Percentiles rank a stretch among this genome's conserved stretches.
Conservation (phyloP, 2,888 invertebrate genomes). For the Celastrina argiolus region DNA sequence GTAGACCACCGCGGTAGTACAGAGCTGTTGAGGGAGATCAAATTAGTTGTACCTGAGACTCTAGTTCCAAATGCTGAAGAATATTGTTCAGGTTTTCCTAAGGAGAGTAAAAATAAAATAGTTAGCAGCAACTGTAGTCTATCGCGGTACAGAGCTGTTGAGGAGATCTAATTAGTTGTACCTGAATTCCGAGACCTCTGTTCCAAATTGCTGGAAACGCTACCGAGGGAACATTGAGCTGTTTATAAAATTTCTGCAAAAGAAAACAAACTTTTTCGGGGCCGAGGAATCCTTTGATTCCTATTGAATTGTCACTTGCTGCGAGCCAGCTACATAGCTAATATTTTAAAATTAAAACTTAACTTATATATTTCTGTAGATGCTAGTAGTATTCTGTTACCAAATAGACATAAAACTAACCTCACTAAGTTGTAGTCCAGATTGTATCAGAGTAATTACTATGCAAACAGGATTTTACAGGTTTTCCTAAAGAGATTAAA, state of each 20-base stretch:
- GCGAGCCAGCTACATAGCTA: too few species aligned
- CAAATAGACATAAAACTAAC: slow-evolving; percentile 14
- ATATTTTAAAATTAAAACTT: background rate
- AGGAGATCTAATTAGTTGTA: too few species aligned
- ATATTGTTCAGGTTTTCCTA: too few species aligned
- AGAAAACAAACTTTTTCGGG: background rate
- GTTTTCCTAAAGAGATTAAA: background rate
- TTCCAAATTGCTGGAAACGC: too few species aligned
- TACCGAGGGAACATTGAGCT: too few species aligned
- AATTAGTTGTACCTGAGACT: background rate
- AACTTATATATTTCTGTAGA: background rate
- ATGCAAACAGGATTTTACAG: background rate
- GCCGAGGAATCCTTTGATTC: too few species aligned
- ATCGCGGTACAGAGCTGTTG: too few species aligned
- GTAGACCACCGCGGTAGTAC: background rate
- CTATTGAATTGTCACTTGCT: too few species aligned
- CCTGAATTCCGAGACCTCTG: too few species aligned
- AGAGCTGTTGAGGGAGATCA: background rate
- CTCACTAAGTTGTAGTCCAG: background rate
- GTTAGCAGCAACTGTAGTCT: too few species aligned
- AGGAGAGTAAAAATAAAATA: too few species aligned
- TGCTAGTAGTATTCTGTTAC: slow-evolving; percentile 4
- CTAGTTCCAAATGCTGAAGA: background rate
- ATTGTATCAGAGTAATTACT: background rate
- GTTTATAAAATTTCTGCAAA: background rate